Base-by-base conservation (phyloP, 1,140 invertebrate species). In the Oppia nitens region DNA sequence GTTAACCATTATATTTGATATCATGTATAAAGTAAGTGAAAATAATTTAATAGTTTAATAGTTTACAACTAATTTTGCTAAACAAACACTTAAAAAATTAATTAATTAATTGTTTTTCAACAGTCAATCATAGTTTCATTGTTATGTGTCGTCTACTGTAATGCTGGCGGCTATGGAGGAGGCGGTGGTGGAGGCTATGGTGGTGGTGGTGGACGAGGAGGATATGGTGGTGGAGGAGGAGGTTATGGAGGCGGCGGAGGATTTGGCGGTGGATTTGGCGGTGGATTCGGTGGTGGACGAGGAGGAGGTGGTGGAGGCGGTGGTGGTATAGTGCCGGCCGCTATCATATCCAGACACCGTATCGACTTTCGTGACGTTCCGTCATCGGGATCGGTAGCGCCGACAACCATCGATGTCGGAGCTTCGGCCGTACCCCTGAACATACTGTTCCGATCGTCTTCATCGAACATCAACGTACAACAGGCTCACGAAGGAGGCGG, bases 321-420 rank as follows among this genome's bases (percentile, higher is more conserved):
- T 51, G 29, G n/a, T 51, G 51, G 51, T 23, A 51, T 53, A n/a
- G 32, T 57, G 11, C 55, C 12, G 3, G 57, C 57, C 12, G 57
- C 57, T 3, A 24, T 59, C 9, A 51, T 57, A 48, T 57, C 14
- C 29, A 14, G 26, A 14, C 57, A 59, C 23, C 17, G 40, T 17
- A 27, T 59, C n/a, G 12, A 59, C 29, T 59, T 59, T 45, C 57
- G 57, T 59, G 57, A 59, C 40, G 59, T 61, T 60, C 57, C 57
- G 17, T n/a, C 57, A 2, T 24, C 55, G 2, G 57, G 57, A 17
- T 28, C 11, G 17, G 26, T 59, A 17, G 20, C 14, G 2, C 57
- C 57, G 14, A 57, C 55, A 1, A 47, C 28, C 20, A 25, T 59
- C 3, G 57, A 59, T n/a, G 57, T 59, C 26, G 57, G 57, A n/a